Evolutionary conservation across 1,140 invertebrate genomes (phyloP).

Genomic region (Lordiphosa mommai): DNA sequence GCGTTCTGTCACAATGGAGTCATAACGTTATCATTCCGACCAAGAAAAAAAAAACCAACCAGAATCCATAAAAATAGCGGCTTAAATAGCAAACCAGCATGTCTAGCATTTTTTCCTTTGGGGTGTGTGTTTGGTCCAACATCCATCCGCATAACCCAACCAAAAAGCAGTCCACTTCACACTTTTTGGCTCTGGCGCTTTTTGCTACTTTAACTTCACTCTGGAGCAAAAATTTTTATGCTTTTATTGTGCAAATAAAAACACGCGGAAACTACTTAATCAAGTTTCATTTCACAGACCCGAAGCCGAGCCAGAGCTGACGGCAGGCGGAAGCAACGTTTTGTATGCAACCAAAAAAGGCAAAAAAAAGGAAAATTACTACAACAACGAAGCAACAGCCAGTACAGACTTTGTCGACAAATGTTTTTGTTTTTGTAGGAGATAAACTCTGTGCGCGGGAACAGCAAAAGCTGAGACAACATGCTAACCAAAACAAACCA

Average conservation of each 20-base stretch:
- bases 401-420: conserved; percentile 39
- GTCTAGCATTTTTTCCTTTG: conserved; percentile 29
- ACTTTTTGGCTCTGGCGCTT: conserved; percentile 28
- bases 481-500: conserved; percentile 33
- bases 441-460: conserved; percentile 38
- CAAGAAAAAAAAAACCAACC: neutral
- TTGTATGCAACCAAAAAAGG: conserved; percentile 34
- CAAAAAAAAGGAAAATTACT: conserved; percentile 34
- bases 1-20: conserved; percentile 59
- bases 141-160: neutral
- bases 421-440: conserved; percentile 25
- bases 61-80: conserved; percentile 61
- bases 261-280: conserved; percentile 74
- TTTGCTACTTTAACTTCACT: conserved; percentile 32
- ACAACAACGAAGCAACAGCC: conserved; percentile 42
- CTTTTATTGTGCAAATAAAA: conserved; percentile 76
- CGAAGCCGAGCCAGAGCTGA: conserved; percentile 15
- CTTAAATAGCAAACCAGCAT: conserved; percentile 59
- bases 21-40: conserved; percentile 63
- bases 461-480: conserved; percentile 57
- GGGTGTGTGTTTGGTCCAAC: too few species aligned
- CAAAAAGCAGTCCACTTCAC: conserved; percentile 42
- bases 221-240: conserved; percentile 34
- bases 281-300: conserved; percentile 47
- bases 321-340: conserved; percentile 45